These are phyloP conservation scores for Drosophila mimica DNA, from an alignment of 2,888 invertebrate genomes.

Conservation along the genomic window DNA sequence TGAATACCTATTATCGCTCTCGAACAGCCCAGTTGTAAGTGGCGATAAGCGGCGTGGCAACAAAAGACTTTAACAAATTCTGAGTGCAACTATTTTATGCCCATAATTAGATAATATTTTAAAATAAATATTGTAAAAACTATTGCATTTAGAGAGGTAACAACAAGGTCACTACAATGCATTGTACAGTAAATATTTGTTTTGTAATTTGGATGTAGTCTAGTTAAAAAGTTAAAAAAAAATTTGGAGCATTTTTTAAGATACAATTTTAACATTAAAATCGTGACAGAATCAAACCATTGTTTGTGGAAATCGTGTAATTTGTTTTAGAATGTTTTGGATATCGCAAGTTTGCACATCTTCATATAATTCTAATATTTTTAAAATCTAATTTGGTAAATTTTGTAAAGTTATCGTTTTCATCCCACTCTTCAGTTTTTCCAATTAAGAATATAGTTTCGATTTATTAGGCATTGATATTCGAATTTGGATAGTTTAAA, in stretches of 20 bases:
- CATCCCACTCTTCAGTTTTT: no score
- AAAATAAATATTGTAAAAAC: not conserved
- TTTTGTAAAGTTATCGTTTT: no score
- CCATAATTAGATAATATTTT: not conserved
- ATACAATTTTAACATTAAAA: no score
- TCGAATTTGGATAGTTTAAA: not conserved
- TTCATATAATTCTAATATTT: not conserved
- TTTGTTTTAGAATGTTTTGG: no score
- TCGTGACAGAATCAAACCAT: no score
- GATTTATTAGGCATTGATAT: not conserved
- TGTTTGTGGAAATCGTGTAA: no score
- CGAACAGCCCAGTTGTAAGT: slow-evolving; percentile 66
- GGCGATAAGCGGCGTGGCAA: slow-evolving; percentile 31
- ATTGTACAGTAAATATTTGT: not conserved
- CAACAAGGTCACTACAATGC: not conserved
- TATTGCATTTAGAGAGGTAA: not conserved
- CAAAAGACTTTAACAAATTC: slow-evolving; percentile 15
- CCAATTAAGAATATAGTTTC: not conserved
- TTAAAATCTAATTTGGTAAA: no score
- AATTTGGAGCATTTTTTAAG: no score
- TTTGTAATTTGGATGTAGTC: not conserved
- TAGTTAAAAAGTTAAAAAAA: no score
- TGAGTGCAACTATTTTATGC: not conserved
- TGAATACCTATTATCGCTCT: slow-evolving; percentile 83
- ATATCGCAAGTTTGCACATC: not conserved